Conservation (phyloP, 1,140 invertebrate species). For the Cyrtorhinus lividipennis region DNA sequence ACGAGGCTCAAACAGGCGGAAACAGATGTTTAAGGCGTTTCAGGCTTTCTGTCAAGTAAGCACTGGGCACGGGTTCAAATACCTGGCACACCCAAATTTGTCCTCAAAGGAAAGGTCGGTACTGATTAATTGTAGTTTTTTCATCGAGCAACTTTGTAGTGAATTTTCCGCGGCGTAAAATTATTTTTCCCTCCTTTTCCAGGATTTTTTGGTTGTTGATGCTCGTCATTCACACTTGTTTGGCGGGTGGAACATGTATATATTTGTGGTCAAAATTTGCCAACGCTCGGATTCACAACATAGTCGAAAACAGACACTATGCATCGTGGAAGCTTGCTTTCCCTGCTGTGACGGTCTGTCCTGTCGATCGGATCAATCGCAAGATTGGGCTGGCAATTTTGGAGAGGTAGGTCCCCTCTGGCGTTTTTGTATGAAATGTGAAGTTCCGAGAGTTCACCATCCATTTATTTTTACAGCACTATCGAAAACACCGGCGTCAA, state of each 20-base stretch:
- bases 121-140: not conserved
- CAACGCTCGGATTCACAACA: not conserved
- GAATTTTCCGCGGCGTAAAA: not conserved
- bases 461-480: not conserved
- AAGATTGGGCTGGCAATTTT: not conserved
- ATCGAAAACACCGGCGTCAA: not conserved
- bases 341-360: not conserved
- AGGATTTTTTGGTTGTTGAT: not conserved
- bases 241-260: not conserved
- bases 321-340: not conserved
- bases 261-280: not conserved
- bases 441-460: too few relatives aligned
- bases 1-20: too few relatives aligned
- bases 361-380: not conserved
- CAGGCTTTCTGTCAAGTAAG: too few relatives aligned
- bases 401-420: not conserved
- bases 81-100: not conserved
- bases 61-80: not conserved
- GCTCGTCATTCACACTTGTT: not conserved
- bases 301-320: not conserved
- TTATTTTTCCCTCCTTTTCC: not conserved
- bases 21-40: too few relatives aligned
- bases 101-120: not conserved
- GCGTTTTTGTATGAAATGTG: too few relatives aligned
- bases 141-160: not conserved